Base-by-base conservation (phyloP, 2,797 vertebrate species). In the Platalea minor region DNA sequence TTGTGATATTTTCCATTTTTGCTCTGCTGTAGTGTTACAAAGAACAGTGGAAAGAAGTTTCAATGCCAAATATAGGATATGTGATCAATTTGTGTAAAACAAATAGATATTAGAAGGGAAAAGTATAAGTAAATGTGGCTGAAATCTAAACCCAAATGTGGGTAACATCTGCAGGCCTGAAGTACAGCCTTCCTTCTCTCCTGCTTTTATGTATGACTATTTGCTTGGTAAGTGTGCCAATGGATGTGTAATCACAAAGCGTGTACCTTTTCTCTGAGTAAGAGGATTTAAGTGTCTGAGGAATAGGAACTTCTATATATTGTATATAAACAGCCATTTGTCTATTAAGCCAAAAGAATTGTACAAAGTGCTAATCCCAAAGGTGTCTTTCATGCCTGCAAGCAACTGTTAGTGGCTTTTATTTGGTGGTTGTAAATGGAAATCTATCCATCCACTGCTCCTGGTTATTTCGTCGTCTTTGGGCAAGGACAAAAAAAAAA, bases 381-480 rank as follows among this genome's bases (percentile, higher is more conserved):
- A 85, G 57, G 75, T 78, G 53, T 88, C 57, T 88, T 83, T 83
- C 61, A 60, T 65, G 45, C n/a, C 45, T 77, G 33, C 41, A 85
- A 85, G 75, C 50, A 64, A 92, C 51, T 57, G 14, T 85, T 88
- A 50, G 87, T 84, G 57, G 5, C 35, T 81, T 80, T 85, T 96
- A 75, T 86, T 80, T 83, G 61, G 37, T 65, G 54, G 18, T 16
- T 91, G 13, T 72, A 93, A 88, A 61, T 78, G 50, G 53, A 89
- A 93, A 35, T 65, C 57, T 86, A 7, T 41, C 61, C 17, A 48
- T 90, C 57, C 50, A 76, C 23, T 37, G 17, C 18, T 90, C 7
- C 24, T 84, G 31, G 61, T 86, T 72, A 75, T 95, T 91, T 68
- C 41, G 77, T 84, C 90, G 65, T 85, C 85, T 91, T 96, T 93